Evolutionary conservation across 2,113 vertebrate species (phyloP), one percentile per base, ranked within the genome.

Genomic region (human (Homo sapiens)): DNA sequence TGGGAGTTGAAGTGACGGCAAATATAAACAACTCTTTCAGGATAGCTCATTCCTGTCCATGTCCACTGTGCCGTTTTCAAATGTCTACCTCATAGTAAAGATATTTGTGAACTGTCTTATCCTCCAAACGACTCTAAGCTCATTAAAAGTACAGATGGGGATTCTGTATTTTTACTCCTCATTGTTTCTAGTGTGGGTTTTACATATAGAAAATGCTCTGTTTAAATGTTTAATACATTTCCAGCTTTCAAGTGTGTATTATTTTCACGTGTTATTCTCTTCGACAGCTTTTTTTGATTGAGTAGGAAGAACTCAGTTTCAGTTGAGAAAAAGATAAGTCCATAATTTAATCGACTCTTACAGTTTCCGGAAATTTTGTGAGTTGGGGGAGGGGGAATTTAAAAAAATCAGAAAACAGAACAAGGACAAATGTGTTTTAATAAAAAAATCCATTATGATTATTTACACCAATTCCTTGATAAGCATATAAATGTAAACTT

Each of bases 401-500:
- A 4, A 79, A 79, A 43, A 50, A 80, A 40, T 38, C n/a, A 72
- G n/a, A 40, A 40, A 64, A 64, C 27, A 64, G n/a, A 72, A 22
- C n/a, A 72, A 72, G 20, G 32, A 82, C 59, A 81, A 94, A 85
- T 82, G 30, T 27, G 32, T 98, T 97, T 96, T 97, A 98, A 98
- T 96, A 98, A 98, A 99, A 98, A 89, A 95, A 90, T 99, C 98
- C 99, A 99, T 98, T 99, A 97, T 93, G 66, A 88, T 95, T 98
- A 98, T 99, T 98, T 99, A 98, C 98, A 98, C 97, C 94, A 94
- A 18, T 93, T 98, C 98, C 97, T 98, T 18, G 76, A 68, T 98
- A 98, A 97, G 97, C 92, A 98, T 99, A 99, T 98, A 99, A 99
- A 99, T 99, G 99, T 99, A 99, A 99, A 99, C 98, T 98, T 99